A percentile compares a stretch with the other conserved stretches of the same genome.
phyloP scores from a whole-genome alignment of 2,113 vertebrate genomes.

The Lethenteron reissneri region DNA sequence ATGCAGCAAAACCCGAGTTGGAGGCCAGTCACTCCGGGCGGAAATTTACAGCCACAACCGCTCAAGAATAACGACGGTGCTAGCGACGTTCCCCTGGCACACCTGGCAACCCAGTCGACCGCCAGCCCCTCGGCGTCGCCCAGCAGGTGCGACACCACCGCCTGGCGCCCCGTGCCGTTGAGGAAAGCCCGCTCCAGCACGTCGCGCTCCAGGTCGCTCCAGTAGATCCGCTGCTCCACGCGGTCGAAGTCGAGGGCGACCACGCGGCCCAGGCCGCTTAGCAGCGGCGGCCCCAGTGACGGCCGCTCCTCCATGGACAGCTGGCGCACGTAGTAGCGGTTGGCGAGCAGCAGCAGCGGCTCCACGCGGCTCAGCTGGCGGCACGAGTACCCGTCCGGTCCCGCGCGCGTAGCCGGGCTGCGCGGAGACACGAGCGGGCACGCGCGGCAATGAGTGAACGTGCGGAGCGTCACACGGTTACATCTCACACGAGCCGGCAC shows the following conservation, averaged over 20 bases:
- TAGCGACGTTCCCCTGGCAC: slow-evolving; percentile 8
- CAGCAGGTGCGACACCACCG: slow-evolving; percentile 11
- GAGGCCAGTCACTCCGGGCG: too few species aligned
- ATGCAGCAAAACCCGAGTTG: too few species aligned
- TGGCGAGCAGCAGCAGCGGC: slow-evolving; percentile 24
- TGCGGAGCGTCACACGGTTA: too few species aligned
- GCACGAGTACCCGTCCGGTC: slow-evolving; percentile 22
- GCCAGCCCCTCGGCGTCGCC: slow-evolving; percentile 21
- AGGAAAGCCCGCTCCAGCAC: slow-evolving; percentile 25
- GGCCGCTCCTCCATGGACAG: slow-evolving; percentile 20
- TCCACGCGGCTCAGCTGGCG: slow-evolving; percentile 26
- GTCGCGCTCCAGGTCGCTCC: slow-evolving; percentile 18
- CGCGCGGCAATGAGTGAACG: too few species aligned
- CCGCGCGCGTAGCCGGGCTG: slow-evolving; percentile 21
- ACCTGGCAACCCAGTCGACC: slow-evolving; percentile 28
- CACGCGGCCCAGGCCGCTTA: slow-evolving; percentile 19
- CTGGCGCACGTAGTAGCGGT: slow-evolving; percentile 29
- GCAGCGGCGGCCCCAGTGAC: slow-evolving; percentile 18
- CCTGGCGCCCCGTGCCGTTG: slow-evolving; percentile 21
- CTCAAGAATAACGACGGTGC: background rate
- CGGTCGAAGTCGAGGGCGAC: slow-evolving; percentile 23
- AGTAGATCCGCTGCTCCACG: slow-evolving; percentile 22
- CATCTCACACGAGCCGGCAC: too few species aligned
- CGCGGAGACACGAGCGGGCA: too few species aligned
- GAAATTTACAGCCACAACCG: too few species aligned